Percentiles rank a stretch among this genome's conserved stretches.
Evolutionary conservation across 2,888 invertebrate genomes (phyloP).

Genomic region (Phymatocera aterrima): DNA sequence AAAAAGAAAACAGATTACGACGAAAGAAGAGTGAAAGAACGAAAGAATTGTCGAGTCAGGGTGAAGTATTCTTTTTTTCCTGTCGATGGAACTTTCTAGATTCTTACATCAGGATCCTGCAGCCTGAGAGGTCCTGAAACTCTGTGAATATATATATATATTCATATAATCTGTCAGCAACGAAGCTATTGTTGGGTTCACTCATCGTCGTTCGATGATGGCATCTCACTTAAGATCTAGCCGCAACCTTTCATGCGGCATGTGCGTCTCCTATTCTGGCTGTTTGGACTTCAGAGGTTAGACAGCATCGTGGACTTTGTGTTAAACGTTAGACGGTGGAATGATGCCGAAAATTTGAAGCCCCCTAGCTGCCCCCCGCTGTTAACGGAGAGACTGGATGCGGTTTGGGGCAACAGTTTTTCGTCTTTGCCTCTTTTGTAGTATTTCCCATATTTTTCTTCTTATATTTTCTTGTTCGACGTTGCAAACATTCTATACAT

Average conservation of each 20-base stretch:
- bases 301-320: background rate
- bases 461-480: background rate
- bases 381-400: background rate
- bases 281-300: conserved; percentile 19
- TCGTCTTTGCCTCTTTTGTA: background rate
- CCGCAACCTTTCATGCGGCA: background rate
- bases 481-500: too few relatives aligned
- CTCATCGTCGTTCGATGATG: conserved; percentile 27
- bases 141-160: conserved; percentile 24
- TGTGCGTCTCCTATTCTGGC: too few relatives aligned
- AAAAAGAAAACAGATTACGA: background rate
- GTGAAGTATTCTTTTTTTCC: background rate
- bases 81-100: background rate
- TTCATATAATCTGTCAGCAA: conserved; percentile 16
- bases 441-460: background rate
- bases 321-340: too few relatives aligned
- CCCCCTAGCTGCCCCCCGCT: background rate
- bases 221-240: conserved; percentile 38
- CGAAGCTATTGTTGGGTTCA: conserved; percentile 14
- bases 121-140: background rate
- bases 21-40: background rate
- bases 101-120: background rate
- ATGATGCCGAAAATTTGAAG: background rate
- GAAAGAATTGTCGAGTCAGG: background rate
- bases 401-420: conserved; percentile 13